Conservation (phyloP, 2,888 invertebrate genomes). For the Mesochorus sp. region DNA sequence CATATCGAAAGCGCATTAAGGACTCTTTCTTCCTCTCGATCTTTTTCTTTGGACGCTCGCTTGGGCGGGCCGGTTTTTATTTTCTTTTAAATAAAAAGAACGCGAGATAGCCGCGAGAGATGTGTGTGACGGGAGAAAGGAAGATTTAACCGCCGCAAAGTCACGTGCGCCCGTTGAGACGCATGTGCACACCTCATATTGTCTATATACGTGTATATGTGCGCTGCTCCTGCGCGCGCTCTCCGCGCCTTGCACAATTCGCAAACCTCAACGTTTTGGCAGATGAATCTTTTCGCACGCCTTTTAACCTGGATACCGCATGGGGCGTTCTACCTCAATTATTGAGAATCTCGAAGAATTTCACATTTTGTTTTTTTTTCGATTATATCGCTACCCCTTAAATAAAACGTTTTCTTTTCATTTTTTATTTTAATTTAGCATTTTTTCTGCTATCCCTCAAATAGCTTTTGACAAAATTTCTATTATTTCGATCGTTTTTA, state of each 20-base stretch:
- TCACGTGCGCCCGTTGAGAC: background rate
- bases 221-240: no score
- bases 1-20: constrained; percentile 66
- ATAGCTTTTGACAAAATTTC: no score
- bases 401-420: no score
- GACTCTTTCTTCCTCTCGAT: constrained; percentile 38
- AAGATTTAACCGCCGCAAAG: constrained; percentile 30
- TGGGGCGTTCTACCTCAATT: no score
- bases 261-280: constrained; percentile 32
- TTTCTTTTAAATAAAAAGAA: constrained; percentile 44
- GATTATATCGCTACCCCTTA: no score
- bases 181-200: constrained; percentile 6
- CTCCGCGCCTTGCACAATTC: constrained; percentile 48
- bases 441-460: no score
- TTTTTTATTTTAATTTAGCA: no score
- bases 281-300: constrained; percentile 57
- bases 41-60: constrained; percentile 35
- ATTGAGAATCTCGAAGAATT: no score
- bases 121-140: constrained; percentile 57
- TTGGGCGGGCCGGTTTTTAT: constrained; percentile 51
- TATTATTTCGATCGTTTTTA: no score
- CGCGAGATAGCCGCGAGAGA: constrained; percentile 11
- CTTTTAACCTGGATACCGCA: constrained; percentile 46
- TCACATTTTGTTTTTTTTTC: no score
- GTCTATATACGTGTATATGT: constrained; percentile 11